These are phyloP conservation scores for Clarias magur DNA, from an alignment of 2,113 vertebrate genomes.

Conservation along the genomic window DNA sequence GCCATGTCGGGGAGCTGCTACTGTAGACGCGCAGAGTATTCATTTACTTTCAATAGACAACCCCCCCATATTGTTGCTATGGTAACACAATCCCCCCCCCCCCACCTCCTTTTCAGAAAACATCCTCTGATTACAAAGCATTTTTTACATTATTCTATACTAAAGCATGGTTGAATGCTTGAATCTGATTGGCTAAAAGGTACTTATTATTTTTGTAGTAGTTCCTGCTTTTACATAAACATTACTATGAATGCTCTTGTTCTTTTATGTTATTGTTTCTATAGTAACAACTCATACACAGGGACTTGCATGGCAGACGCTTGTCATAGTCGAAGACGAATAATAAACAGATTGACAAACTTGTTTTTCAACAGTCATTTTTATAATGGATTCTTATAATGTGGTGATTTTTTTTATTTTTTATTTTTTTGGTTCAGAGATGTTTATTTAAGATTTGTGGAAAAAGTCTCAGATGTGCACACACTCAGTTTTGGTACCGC, in stretches of 20 bases:
- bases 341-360: too few species aligned
- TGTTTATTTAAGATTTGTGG: too few species aligned
- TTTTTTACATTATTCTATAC: not conserved
- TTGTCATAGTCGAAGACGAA: too few species aligned
- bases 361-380: too few species aligned
- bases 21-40: too few species aligned
- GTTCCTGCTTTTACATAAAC: not conserved
- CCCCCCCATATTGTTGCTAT: not conserved
- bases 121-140: not conserved
- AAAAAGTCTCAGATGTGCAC: too few species aligned
- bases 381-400: too few species aligned
- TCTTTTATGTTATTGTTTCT: not conserved
- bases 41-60: too few species aligned
- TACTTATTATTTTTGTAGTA: not conserved
- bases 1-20: not conserved
- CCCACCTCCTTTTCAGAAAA: not conserved
- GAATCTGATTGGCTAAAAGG: not conserved
- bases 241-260: not conserved
- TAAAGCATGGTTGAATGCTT: not conserved
- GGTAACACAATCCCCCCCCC: not conserved
- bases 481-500: too few species aligned
- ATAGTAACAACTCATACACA: not conserved
- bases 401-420: too few species aligned
- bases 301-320: not conserved
- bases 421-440: too few species aligned